phyloP scores from a whole-genome alignment of 2,113 vertebrate species.

The Percopsis transmontana region DNA sequence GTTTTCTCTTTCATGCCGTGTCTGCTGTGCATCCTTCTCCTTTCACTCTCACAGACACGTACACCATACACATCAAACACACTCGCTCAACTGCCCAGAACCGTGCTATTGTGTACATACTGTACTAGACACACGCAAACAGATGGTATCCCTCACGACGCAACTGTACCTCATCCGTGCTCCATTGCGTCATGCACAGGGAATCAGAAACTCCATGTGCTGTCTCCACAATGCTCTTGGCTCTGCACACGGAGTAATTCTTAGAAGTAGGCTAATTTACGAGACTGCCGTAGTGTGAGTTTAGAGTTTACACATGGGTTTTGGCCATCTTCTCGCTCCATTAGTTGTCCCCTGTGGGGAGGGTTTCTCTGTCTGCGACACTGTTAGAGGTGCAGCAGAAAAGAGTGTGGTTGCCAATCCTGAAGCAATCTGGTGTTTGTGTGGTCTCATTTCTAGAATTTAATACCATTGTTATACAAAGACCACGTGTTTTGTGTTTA shows the following conservation, averaged over 20 bases:
- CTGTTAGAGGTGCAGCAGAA: slow-evolving; percentile 9
- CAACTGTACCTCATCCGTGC: slow-evolving; percentile 33
- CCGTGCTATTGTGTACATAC: slow-evolving; percentile 11
- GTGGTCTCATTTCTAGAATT: slow-evolving; percentile 33
- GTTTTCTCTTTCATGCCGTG: slow-evolving; percentile 35
- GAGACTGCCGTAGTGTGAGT: slow-evolving; percentile 19
- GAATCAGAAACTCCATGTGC: slow-evolving; percentile 52
- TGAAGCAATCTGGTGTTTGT: neutral
- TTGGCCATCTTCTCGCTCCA: slow-evolving; percentile 15
- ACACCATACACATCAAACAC: neutral
- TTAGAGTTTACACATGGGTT: neutral
- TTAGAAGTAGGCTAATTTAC: slow-evolving; percentile 40
- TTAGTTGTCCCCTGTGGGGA: slow-evolving; percentile 43
- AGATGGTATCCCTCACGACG: slow-evolving; percentile 56
- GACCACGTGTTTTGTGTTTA: slow-evolving; percentile 69
- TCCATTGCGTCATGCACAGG: slow-evolving; percentile 57
- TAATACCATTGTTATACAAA: slow-evolving; percentile 35
- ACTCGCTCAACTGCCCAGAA: slow-evolving; percentile 11
- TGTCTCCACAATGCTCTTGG: slow-evolving; percentile 39
- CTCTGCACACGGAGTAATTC: slow-evolving; percentile 33
- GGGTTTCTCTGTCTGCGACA: slow-evolving; percentile 40
- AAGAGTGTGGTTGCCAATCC: slow-evolving; percentile 11
- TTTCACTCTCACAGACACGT: slow-evolving; percentile 14
- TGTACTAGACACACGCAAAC: slow-evolving; percentile 33
- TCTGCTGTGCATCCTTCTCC: slow-evolving; percentile 18